These are phyloP conservation scores for Limnephilus rhombicus DNA, from an alignment of 2,888 invertebrate genomes.

Conservation along the genomic window DNA sequence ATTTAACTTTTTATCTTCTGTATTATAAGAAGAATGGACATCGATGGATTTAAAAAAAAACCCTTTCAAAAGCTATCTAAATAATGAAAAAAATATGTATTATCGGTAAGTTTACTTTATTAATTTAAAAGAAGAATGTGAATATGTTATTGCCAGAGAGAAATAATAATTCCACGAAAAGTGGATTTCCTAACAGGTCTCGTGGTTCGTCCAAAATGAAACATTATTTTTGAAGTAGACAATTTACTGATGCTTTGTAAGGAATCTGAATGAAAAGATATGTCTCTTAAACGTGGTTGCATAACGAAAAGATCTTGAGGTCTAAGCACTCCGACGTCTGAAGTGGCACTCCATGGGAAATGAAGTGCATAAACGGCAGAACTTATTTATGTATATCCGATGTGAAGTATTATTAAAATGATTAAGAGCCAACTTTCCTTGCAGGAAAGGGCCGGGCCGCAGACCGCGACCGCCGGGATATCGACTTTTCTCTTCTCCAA, in stretches of 20 bases:
- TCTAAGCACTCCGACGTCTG: not conserved
- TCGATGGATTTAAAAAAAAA: not conserved
- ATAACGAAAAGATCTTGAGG: not conserved
- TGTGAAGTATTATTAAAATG: constrained; percentile 47
- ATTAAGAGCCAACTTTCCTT: constrained; percentile 33
- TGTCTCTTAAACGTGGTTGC: not conserved
- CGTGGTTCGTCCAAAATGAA: not conserved
- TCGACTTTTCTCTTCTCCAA: constrained; percentile 53
- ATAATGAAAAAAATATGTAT: too few species aligned
- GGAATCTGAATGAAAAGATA: not conserved
- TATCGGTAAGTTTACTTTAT: too few species aligned
- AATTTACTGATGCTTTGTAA: not conserved
- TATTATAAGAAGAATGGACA: too few species aligned
- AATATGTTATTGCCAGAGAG: too few species aligned
- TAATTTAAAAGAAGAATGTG: too few species aligned
- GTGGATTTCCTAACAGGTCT: too few species aligned
- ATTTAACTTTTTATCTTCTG: too few species aligned
- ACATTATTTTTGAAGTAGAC: not conserved
- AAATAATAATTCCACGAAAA: too few species aligned
- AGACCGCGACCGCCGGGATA: constrained; percentile 36
- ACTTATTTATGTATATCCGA: constrained; percentile 32
- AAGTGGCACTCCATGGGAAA: constrained; percentile 6
- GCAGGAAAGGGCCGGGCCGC: not conserved
- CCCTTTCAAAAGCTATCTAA: too few species aligned
- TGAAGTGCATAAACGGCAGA: constrained; percentile 20